A percentile compares a stretch with the other conserved stretches of the same genome.
Conservation (phyloP, 1,140 invertebrate species). For the Dreissena rostriformis region DNA sequence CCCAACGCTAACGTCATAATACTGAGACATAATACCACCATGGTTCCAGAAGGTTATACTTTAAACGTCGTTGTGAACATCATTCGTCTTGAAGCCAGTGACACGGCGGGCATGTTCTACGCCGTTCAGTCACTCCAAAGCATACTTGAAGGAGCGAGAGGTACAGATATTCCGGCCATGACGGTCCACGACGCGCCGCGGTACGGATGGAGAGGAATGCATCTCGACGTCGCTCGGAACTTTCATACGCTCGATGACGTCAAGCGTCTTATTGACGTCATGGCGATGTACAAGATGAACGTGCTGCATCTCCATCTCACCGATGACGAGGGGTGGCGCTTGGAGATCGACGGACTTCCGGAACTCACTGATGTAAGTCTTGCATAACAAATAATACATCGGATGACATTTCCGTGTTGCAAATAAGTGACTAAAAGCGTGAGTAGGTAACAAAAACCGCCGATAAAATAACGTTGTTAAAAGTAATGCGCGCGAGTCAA, state of each 20-base stretch:
- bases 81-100: constrained; percentile 55
- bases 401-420: too few relatives aligned
- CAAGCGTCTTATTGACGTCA: constrained; percentile 71
- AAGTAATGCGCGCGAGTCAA: too few relatives aligned
- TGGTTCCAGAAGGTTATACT: neutral
- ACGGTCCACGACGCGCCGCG: constrained; percentile 71
- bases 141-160: constrained; percentile 46
- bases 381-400: too few relatives aligned
- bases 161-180: constrained; percentile 52
- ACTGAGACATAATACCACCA: neutral
- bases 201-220: constrained; percentile 74
- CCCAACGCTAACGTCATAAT: too few relatives aligned
- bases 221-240: constrained; percentile 77
- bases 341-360: constrained; percentile 75
- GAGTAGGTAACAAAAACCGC: too few relatives aligned
- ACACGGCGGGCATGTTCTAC: constrained; percentile 69
- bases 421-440: too few relatives aligned
- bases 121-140: constrained; percentile 67
- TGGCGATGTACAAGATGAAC: constrained; percentile 79
- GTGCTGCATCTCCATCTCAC: constrained; percentile 78
- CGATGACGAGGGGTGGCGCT: constrained; percentile 80
- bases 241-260: constrained; percentile 70
- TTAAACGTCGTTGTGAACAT: constrained; percentile 2
- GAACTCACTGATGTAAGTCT: constrained; percentile 75
- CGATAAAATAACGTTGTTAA: too few relatives aligned